Evolutionary conservation across 1,140 invertebrate genomes (phyloP).

Genomic region (Chironomus striatipennis): DNA sequence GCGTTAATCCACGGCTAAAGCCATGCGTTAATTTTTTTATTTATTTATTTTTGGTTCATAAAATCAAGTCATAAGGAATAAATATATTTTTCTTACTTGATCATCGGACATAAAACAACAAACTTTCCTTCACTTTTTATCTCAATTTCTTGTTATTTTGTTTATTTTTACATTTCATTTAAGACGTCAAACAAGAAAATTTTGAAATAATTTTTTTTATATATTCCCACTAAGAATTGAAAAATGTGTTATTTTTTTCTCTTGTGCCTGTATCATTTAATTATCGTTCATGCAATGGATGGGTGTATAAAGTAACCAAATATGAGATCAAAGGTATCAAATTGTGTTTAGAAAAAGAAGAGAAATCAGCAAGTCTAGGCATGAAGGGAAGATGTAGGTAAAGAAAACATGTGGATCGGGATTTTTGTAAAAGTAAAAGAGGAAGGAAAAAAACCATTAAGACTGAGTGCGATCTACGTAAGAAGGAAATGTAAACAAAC

Average conservation of each 20-base stretch:
- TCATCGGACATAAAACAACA: constrained; percentile 1
- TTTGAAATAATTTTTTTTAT: no score
- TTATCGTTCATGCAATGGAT: no score
- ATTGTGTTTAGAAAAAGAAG: neutral
- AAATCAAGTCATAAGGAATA: neutral
- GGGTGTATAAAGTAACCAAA: neutral
- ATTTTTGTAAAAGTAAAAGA: no score
- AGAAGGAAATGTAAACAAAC: neutral
- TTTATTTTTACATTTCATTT: constrained; percentile 15
- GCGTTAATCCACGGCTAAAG: no score
- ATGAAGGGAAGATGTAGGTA: no score
- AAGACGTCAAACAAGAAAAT: neutral
- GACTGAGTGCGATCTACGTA: no score
- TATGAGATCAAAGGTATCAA: neutral
- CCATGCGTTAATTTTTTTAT: no score
- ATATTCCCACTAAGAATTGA: no score
- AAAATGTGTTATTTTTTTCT: no score
- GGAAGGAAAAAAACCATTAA: neutral
- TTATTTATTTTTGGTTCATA: no score
- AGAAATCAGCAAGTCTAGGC: neutral
- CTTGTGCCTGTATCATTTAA: no score
- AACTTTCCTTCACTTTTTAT: neutral
- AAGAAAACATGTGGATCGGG: neutral
- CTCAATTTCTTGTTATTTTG: neutral
- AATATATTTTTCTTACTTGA: neutral